Evolutionary conservation across 1,140 invertebrate species (phyloP), one percentile per base, ranked within the genome.

Genomic region (Chionoecetes opilio): DNA sequence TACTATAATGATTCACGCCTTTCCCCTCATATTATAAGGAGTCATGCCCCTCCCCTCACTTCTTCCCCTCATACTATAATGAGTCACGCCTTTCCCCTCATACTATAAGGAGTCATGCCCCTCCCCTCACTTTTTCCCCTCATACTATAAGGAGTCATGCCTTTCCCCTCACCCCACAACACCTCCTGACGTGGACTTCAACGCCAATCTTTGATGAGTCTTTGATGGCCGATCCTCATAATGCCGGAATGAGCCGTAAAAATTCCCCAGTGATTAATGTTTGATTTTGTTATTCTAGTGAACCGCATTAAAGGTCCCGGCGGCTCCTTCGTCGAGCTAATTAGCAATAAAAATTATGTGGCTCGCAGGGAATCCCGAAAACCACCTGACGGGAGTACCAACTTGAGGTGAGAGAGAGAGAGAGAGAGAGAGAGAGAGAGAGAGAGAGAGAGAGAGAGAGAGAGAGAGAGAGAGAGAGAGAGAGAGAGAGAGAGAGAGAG

Each of bases 221-320:
- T 75, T 32, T 91, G 41, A 91, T 34, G 89, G 34, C 29, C 29
- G 29, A 32, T 91, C 8, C 46, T 38, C 75, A 92, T 92, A 92
- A 92, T 92, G 46, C 37, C 34, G 41, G 37, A 32, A 37, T 53
- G 31, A 38, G 92, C 32, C 92, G 53, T 93, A 93, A 93, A 93
- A 37, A 41, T 87, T 41, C 38, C 29, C 92, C n/a, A 86, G 37
- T 86, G 84, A 93, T 93, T 93, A 93, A 93, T 85, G 92, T 86
- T 41, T 31, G 92, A 86, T 93, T 93, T 86, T 29, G 92, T 87
- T 87, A 93, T 93, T 85, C 92, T 17, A 29, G 82, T 6, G 82
- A 85, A 84, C 37, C n/a, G 34, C 38, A 93, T 87, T 86, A 86
- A 86, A 53, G 88, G 82, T 35, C 11, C 41, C 6, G n/a, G 82